Evolutionary conservation across 2,888 invertebrate species (phyloP).

Genomic region (Meiosimyza decipiens): DNA sequence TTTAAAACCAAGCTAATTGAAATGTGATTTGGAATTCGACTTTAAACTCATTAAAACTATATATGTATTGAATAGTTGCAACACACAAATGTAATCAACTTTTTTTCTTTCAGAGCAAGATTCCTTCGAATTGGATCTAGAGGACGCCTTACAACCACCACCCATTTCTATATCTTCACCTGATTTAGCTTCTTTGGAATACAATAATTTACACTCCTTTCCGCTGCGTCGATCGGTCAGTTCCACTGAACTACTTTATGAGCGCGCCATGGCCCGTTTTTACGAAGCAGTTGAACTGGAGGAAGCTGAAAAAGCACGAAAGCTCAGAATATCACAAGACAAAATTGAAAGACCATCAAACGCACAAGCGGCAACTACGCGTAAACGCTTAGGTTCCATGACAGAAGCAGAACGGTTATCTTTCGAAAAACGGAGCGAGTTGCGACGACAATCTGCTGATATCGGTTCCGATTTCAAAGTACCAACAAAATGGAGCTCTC

Average conservation of each 20-base stretch:
- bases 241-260: constrained; percentile 84
- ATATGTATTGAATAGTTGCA: no score
- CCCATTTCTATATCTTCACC: constrained; percentile 86
- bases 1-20: no score
- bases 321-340: constrained; percentile 55
- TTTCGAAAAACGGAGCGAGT: constrained; percentile 67
- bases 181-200: constrained; percentile 76
- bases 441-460: constrained; percentile 69
- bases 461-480: constrained; percentile 51
- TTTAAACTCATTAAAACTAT: no score
- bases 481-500: constrained; percentile 60
- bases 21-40: no score
- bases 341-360: constrained; percentile 49
- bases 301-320: constrained; percentile 71
- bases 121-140: constrained; percentile 74
- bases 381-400: constrained; percentile 69
- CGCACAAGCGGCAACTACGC: constrained; percentile 50
- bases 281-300: constrained; percentile 82
- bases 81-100: background rate
- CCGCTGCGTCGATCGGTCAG: constrained; percentile 79
- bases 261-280: constrained; percentile 83
- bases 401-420: constrained; percentile 67
- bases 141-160: constrained; percentile 78
- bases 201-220: constrained; percentile 67
- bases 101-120: constrained; percentile 65